These are phyloP conservation scores for Megaceryle alcyon DNA, from an alignment of 2,797 vertebrate species.

Conservation along the genomic window DNA sequence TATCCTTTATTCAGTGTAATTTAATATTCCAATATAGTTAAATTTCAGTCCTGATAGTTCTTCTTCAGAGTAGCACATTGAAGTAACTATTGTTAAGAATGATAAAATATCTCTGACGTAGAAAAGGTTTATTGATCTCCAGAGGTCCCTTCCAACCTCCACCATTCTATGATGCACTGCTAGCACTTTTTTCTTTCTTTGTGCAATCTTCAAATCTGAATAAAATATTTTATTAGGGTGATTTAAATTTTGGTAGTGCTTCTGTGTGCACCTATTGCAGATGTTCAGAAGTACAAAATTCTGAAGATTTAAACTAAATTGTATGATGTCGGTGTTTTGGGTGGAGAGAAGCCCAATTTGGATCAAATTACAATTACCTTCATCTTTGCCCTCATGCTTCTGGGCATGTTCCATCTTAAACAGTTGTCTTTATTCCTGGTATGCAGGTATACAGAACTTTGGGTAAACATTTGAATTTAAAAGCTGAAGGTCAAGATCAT, in stretches of 20 bases:
- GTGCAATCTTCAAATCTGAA: not conserved
- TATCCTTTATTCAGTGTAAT: slow-evolving; percentile 41
- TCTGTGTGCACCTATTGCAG: not conserved
- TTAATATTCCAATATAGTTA: not conserved
- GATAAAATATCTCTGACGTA: not conserved
- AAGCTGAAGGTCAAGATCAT: not conserved
- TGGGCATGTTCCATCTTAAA: not conserved
- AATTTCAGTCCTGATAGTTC: not conserved
- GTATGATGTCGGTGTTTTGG: not conserved
- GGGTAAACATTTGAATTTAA: not conserved
- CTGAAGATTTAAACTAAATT: not conserved
- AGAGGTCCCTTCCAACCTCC: too few relatives aligned
- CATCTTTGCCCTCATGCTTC: not conserved
- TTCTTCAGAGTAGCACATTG: not conserved
- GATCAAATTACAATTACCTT: not conserved
- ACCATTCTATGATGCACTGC: too few relatives aligned
- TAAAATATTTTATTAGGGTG: not conserved
- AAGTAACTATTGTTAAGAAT: not conserved
- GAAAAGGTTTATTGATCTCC: not conserved
- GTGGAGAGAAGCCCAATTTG: not conserved
- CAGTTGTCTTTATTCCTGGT: not conserved
- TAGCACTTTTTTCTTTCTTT: not conserved
- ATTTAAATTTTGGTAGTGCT: not conserved
- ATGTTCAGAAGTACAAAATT: not conserved
- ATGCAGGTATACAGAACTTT: not conserved